phyloP scores from a whole-genome alignment of 2,113 vertebrate genomes.

The Takifugu bimaculatus region DNA sequence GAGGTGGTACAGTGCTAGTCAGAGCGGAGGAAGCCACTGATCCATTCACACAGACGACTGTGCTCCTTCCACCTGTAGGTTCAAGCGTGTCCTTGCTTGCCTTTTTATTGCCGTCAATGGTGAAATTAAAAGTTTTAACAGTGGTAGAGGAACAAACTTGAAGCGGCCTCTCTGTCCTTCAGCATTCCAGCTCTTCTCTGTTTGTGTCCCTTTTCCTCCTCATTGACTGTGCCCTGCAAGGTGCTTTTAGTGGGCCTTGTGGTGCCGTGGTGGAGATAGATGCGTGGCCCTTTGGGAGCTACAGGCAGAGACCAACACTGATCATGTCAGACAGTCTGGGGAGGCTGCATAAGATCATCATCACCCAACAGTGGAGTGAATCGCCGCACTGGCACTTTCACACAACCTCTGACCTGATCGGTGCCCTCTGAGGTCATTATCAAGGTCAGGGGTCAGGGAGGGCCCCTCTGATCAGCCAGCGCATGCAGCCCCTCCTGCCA shows the following conservation, averaged over 20 bases:
- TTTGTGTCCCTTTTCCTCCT: constrained; percentile 48
- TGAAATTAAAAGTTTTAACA: constrained; percentile 20
- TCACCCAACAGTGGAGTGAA: constrained; percentile 70
- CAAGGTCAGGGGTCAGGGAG: constrained; percentile 70
- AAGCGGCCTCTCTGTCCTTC: constrained; percentile 51
- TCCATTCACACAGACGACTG: constrained; percentile 52
- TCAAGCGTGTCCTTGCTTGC: constrained; percentile 18
- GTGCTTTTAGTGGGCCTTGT: constrained; percentile 63
- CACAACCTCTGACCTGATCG: constrained; percentile 73
- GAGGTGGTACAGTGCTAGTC: constrained; percentile 31
- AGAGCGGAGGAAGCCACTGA: constrained; percentile 37
- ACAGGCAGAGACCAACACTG: constrained; percentile 61
- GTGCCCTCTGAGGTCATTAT: constrained; percentile 66
- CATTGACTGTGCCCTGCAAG: constrained; percentile 64
- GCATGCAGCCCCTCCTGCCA: constrained; percentile 28
- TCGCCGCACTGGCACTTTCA: constrained; percentile 69
- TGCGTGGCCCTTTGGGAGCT: constrained; percentile 65
- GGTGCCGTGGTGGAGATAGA: constrained; percentile 56
- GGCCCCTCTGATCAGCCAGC: constrained; percentile 56
- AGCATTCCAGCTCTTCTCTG: constrained; percentile 48
- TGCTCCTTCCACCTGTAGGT: constrained; percentile 29
- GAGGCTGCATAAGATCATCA: constrained; percentile 70
- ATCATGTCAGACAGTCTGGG: constrained; percentile 68
- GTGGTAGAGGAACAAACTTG: constrained; percentile 19
- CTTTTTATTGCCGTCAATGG: constrained; percentile 46